phyloP scores from a whole-genome alignment of 2,113 vertebrate species.

The Tachuris rubrigastra region DNA sequence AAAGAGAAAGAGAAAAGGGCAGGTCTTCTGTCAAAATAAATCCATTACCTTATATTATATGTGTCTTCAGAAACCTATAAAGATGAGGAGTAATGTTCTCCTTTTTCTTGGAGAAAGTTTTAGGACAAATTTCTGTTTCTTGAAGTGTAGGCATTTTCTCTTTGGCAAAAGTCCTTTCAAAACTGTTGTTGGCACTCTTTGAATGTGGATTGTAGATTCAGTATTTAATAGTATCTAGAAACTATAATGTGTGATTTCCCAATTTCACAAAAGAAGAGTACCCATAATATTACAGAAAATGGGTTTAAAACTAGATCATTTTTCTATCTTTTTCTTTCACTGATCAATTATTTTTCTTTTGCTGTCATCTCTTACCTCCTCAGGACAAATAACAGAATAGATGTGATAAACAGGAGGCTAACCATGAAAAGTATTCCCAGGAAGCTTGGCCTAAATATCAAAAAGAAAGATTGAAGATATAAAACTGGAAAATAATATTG shows the following conservation, averaged over 20 bases:
- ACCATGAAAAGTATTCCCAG: neutral
- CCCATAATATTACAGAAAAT: neutral
- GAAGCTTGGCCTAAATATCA: neutral
- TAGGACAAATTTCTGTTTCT: neutral
- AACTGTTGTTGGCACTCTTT: neutral
- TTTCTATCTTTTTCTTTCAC: neutral
- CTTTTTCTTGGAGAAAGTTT: neutral
- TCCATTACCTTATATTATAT: constrained; percentile 15
- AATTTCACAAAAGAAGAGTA: neutral
- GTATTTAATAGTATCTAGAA: neutral
- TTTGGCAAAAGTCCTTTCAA: neutral
- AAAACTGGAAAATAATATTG: neutral
- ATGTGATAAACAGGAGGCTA: neutral
- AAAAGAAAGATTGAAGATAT: neutral
- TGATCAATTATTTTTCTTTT: neutral
- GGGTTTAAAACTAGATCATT: neutral
- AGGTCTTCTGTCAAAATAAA: constrained; percentile 6
- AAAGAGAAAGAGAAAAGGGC: neutral
- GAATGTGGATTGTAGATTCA: neutral
- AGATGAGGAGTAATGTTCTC: neutral
- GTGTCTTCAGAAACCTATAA: neutral
- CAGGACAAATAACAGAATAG: neutral
- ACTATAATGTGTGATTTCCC: neutral
- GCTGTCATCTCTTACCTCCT: neutral
- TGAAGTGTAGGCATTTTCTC: neutral